A percentile compares a stretch with the other conserved stretches of the same genome.
phyloP scores from a whole-genome alignment of 2,888 invertebrate species.

The Luperina nickerlii region DNA sequence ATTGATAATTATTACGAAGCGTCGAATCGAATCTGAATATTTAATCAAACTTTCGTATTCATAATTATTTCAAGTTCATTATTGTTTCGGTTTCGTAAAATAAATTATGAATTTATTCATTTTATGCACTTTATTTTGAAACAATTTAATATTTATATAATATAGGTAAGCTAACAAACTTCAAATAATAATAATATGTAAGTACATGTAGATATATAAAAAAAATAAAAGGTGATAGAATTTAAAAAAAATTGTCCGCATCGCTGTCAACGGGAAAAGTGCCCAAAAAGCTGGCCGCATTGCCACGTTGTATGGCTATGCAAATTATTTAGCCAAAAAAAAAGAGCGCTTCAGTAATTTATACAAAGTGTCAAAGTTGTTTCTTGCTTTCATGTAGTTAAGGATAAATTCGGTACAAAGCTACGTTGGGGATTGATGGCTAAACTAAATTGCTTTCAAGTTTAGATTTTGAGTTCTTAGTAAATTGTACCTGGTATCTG shows the following conservation, averaged over 20 bases:
- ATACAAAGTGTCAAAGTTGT: conserved; percentile 36
- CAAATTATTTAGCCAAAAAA: background rate
- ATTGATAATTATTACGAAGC: conserved; percentile 57
- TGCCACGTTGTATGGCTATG: background rate
- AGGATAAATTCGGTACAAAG: conserved; percentile 5
- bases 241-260: background rate
- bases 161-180: background rate
- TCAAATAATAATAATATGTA: background rate
- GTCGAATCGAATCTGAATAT: conserved; percentile 53
- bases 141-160: background rate
- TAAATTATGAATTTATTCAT: conserved; percentile 52
- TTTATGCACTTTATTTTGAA: conserved; percentile 17
- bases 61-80: conserved; percentile 59
- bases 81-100: conserved; percentile 37
- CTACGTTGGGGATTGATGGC: conserved; percentile 21
- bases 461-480: conserved; percentile 39
- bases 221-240: background rate
- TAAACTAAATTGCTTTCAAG: conserved; percentile 43
- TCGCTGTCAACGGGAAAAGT: too few species aligned
- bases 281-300: background rate
- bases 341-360: conserved; percentile 24
- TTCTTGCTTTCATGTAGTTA: conserved; percentile 24
- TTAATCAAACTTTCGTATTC: conserved; percentile 53
- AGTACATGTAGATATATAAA: too few species aligned
- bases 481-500: conserved; percentile 26